Conservation (phyloP, 1,140 invertebrate species). For the Rhagoletis zephyria region DNA sequence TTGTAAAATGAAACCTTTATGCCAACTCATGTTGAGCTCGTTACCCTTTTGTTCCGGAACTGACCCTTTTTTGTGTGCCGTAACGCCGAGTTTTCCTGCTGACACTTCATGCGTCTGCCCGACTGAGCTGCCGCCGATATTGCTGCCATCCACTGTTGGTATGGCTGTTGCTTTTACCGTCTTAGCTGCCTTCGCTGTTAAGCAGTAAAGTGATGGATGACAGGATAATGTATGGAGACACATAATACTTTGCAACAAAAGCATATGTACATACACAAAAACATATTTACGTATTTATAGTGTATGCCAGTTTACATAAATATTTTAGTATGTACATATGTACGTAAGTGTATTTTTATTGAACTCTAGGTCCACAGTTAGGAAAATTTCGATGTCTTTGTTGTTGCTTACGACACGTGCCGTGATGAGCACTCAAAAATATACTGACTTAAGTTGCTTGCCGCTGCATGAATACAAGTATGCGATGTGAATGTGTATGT, state of each 20-base stretch:
- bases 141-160: neutral
- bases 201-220: conserved; percentile 69
- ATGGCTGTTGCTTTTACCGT: conserved; percentile 60
- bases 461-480: no score
- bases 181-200: conserved; percentile 23
- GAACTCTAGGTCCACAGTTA: no score
- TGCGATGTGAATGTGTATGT: no score
- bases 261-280: no score
- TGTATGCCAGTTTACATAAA: no score
- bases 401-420: no score
- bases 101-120: neutral
- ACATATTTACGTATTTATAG: no score
- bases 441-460: no score
- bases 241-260: conserved; percentile 53
- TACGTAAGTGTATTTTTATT: no score
- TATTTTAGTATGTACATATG: no score
- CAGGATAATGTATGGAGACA: conserved; percentile 72
- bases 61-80: conserved; percentile 34
- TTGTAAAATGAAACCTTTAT: conserved; percentile 67
- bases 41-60: conserved; percentile 44
- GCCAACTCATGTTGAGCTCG: conserved; percentile 71
- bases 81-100: conserved; percentile 29
- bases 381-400: no score
- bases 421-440: no score
- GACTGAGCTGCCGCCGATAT: neutral